Base-by-base conservation (phyloP, 2,797 vertebrate species). In the Sciurus vulgaris region DNA sequence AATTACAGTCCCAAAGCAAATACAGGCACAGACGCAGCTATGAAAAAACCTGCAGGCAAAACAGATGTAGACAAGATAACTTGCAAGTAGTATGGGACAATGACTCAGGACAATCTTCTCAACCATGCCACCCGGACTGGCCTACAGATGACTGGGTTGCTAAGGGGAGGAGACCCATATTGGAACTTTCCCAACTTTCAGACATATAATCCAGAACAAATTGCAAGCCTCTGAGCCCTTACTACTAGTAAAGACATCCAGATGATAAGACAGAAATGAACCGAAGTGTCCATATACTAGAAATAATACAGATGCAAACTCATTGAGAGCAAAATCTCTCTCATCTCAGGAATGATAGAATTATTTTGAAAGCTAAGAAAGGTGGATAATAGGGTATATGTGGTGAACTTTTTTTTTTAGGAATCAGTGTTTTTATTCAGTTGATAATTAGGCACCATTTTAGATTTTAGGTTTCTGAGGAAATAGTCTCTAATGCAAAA, bases 1-100 rank as follows among this genome's bases (percentile, higher is more conserved):
- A 86, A 92, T 89, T 92, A 86, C 35, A 92, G 77, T 77, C 63
- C 38, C 93, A 91, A 38, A 85, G 73, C 77, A 95, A 96, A 93
- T 61, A 86, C 20, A 92, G 63, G 20, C 49, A 38, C 56, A 67
- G n/a, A 79, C 59, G 56, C 26, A 86, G 82, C 70, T 86, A 38
- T n/a, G 41, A 41, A 54, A 22, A 79, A 69, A 2, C 51, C 88
- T 92, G 3, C 41, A 18, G 49, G 67, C 44, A 86, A 91, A 73
- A 89, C 38, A 65, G 33, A 83, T 22, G 35, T 33, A 81, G 47
- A 65, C 26, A 26, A 85, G 69, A 44, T 18, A 91, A 72, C 51
- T 7, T 61, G 56, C 30, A 44, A 47, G 10, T 0, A 14, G 35
- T 33, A 6, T 9, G 83, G 30, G 15, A 65, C 4, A 61, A 3